Base-by-base conservation (phyloP, 1,140 invertebrate species). In the Drosophila willistoni region DNA sequence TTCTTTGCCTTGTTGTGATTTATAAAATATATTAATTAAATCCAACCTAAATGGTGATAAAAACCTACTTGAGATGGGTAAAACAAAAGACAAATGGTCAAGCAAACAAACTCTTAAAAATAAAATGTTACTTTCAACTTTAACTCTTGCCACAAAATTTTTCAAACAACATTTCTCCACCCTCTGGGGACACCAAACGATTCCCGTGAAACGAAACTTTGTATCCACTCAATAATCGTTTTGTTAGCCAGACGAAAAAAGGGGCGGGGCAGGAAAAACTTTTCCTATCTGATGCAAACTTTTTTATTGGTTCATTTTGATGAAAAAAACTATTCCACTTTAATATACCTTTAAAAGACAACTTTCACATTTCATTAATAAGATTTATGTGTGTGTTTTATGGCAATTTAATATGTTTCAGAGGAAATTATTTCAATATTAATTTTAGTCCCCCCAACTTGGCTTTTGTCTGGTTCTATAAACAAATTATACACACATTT, bases 1-100 rank as follows among this genome's bases (percentile, higher is more conserved):
- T 54, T 29, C 29, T 29, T 29, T 29, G 29, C 34, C 34, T 9
- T 36, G 13, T 47, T 67, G 66, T 89, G 77, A 84, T 87, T 87
- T 87, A 84, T 80, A 74, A 87, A 89, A 81, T 87, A 59, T 84
- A 89, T 87, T 87, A 89, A 87, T 87, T 87, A 89, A 89, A 87
- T 70, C 64, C 17, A 25, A 44, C 63, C 70, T 56, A 68, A 72
- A 68, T 57, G 57, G 57, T 22, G 64, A 70, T 47, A 39, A 41
- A 68, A 79, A 41, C 9, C 41, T 13, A 41, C 44, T 56, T 59
- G 29, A 29, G n/a, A 42, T 3, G 12, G 39, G 55, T 19, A 9
- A 3, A 10, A 13, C 39, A 34, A 13, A 25, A n/a, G 42, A 54
- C 25, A 34, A 19, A 10, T 29, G 6, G n/a, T 19, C 54, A 13